Base-by-base conservation (phyloP, 2,888 invertebrate genomes). In the Eilema depressum region DNA sequence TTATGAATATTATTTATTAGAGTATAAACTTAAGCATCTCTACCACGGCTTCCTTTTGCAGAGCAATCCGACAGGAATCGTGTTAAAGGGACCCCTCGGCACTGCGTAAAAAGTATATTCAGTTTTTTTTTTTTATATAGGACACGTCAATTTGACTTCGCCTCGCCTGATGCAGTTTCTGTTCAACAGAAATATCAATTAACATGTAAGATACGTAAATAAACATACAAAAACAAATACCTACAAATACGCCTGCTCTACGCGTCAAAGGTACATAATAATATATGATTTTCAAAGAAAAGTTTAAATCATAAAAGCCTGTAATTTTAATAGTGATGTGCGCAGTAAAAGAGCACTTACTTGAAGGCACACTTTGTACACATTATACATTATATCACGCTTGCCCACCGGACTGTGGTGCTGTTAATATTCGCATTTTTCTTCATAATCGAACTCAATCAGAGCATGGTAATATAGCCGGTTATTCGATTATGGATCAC, bases 381-480 rank as follows among this genome's bases (percentile, higher is more conserved):
- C 33, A 61, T 26, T 23, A 60, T 26, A 60, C 41, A 69, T 69
- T 69, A 69, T 64, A 69, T 65, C 60, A 69, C 69, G 53, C 61
- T 61, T 65, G 53, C 61, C n/a, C 28, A 70, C 12, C 63, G 30
- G 14, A 23, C 56, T 65, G 60, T 61, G 8, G 17, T 26, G 64
- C 47, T 26, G 25, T 33, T 61, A 66, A 65, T 47, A 59, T 47
- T 64, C 47, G n/a, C 37, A 17, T 57, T 66, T 66, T 70, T 70
- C 66, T 71, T 63, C 56, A 70, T 67, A 67, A 63, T 71, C 59
- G 56, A 57, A 23, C 30, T n/a, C 60, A 71, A 71, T 67, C 63
- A 67, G 70, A 71, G 70, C 70, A 59, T 67, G 63, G 37, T 26
- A 66, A 47, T 65, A 65, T 66, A 8, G 66, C 14, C 17, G 17